Percentiles rank a stretch among this genome's conserved stretches.
Evolutionary conservation across 2,888 invertebrate species (phyloP).

Genomic region (Stenotaenia linearis): DNA sequence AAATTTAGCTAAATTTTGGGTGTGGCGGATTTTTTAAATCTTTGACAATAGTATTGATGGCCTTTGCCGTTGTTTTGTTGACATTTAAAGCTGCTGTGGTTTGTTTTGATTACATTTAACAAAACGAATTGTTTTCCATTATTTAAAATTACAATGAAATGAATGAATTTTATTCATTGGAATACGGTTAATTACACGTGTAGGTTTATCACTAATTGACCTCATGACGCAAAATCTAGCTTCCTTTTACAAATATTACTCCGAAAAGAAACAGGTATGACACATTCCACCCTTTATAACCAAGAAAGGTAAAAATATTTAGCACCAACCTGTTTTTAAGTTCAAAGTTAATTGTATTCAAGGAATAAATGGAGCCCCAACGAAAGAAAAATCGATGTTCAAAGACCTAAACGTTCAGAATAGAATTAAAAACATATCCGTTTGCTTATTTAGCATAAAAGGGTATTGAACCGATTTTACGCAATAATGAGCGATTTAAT

Average conservation of each 20-base stretch:
- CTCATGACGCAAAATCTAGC: background rate
- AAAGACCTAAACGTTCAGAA: background rate
- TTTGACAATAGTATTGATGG: background rate
- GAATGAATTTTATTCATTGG: too few species aligned
- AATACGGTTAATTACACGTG: background rate
- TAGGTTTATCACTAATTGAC: background rate
- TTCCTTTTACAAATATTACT: background rate
- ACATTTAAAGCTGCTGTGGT: background rate
- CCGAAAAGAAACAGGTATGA: background rate
- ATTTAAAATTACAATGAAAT: too few species aligned
- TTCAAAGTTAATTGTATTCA: background rate
- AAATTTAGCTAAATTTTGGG: background rate
- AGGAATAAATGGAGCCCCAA: too few species aligned
- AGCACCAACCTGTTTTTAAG: background rate
- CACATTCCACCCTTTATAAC: background rate
- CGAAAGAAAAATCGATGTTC: too few species aligned
- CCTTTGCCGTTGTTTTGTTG: background rate
- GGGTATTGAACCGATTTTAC: background rate
- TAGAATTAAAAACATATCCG: background rate
- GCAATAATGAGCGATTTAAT: background rate
- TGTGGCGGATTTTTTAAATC: background rate
- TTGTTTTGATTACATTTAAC: too few species aligned
- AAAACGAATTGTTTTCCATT: too few species aligned
- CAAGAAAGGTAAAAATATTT: background rate
- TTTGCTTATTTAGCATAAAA: background rate